Evolutionary conservation across 2,113 vertebrate genomes (phyloP), one percentile per base, ranked within the genome.

Genomic region (Callipepla squamata): DNA sequence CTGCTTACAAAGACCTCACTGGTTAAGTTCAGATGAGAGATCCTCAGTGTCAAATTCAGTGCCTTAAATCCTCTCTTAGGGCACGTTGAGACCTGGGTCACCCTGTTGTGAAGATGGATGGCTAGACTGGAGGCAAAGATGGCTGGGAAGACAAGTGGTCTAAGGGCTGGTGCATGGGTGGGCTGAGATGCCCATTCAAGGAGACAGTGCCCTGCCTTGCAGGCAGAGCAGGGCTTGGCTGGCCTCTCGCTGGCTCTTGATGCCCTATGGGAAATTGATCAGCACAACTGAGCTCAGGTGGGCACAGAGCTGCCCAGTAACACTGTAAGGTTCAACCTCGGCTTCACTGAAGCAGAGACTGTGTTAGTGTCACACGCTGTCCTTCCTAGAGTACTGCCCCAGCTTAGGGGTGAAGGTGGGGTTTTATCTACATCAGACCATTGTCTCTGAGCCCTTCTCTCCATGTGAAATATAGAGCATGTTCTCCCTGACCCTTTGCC

Each of bases 361-460:
- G 5, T 0, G 0, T 2, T 30, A 26, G 30, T 26, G 51, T n/a
- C 30, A 51, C 3, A 1, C 3, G 0, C 3, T 26, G 40, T 42
- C 67, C 48, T 69, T 48, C 53, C 1, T 9, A n/a, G 62, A 73
- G 78, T 1, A 1, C 26, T 62, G 45, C 17, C 47, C 34, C 79
- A 34, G 55, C 42, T 74, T 48, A 48, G 4, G 2, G 42, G 32
- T 6, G 1, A 50, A 63, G 51, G 8, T 40, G 69, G 55, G 45
- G 21, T 10, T 86, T 72, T 84, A 6, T 26, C 73, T 34, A 1
- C 17, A 3, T 15, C 61, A 17, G 30, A 34, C 53, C 36, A 36
- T 45, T 44, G 38, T 26, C 7, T 11, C 70, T 16, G 26, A 87
- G 76, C 28, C 72, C 38, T 63, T 47, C 59, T 53, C 15, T 62